These are phyloP conservation scores for Hydropsyche tenuis DNA, from an alignment of 1,140 invertebrate species.

Conservation along the genomic window DNA sequence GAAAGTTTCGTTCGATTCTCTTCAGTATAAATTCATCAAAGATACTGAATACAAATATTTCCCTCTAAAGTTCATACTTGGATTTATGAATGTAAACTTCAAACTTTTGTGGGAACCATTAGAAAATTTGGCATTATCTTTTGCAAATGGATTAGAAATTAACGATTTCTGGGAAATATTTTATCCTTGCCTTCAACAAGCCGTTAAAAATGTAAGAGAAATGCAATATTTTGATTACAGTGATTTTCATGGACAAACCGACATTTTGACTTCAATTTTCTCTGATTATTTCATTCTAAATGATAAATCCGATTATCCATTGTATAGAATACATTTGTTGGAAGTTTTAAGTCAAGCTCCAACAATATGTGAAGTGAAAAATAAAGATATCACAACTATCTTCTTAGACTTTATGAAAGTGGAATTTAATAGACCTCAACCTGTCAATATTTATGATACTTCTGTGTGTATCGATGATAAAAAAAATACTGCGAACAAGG, in stretches of 20 bases:
- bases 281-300: conserved; percentile 56
- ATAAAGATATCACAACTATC: conserved; percentile 76
- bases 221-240: conserved; percentile 55
- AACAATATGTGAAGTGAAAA: conserved; percentile 77
- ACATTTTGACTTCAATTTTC: conserved; percentile 54
- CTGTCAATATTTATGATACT: conserved; percentile 49
- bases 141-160: conserved; percentile 70
- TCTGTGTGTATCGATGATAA: conserved; percentile 44
- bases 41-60: conserved; percentile 66
- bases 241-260: conserved; percentile 53
- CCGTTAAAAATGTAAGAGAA: conserved; percentile 55
- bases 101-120: conserved; percentile 88
- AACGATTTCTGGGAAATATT: conserved; percentile 82
- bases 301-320: conserved; percentile 72
- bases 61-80: conserved; percentile 79
- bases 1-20: conserved; percentile 70
- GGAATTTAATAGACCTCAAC: conserved; percentile 60
- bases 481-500: conserved; percentile 53
- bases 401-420: conserved; percentile 82
- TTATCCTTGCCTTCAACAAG: conserved; percentile 65
- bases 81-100: conserved; percentile 86
- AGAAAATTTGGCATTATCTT: conserved; percentile 73
- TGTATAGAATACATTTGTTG: conserved; percentile 82
- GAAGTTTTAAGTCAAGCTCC: conserved; percentile 77
- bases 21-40: conserved; percentile 64